These are phyloP conservation scores for Teleopsis dalmanni DNA, from an alignment of 1,140 invertebrate species.

Conservation along the genomic window DNA sequence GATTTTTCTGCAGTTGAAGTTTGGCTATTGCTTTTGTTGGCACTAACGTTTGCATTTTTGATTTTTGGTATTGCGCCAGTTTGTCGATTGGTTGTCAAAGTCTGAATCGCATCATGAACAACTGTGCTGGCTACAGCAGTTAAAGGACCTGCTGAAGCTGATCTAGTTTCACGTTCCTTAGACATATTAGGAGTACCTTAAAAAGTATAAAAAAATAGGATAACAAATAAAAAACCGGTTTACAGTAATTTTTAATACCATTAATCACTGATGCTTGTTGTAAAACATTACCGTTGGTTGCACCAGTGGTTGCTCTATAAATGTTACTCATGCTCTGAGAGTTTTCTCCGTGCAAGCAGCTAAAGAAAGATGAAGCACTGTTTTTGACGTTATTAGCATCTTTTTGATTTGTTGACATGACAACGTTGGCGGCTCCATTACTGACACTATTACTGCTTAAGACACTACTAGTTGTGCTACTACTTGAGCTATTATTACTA, in stretches of 20 bases:
- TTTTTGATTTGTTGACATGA: slow-evolving; percentile 17
- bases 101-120: slow-evolving; percentile 13
- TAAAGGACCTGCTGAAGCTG: slow-evolving; percentile 25
- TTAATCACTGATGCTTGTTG: background rate
- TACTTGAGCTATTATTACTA: background rate
- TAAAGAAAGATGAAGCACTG: slow-evolving; percentile 40
- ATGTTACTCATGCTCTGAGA: slow-evolving; percentile 44
- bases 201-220: background rate
- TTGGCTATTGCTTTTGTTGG: slow-evolving; percentile 9
- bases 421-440: slow-evolving; percentile 4
- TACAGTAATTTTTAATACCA: background rate
- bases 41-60: slow-evolving; percentile 17
- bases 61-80: slow-evolving; percentile 40
- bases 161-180: slow-evolving; percentile 26
- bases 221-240: background rate
- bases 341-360: slow-evolving; percentile 41
- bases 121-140: slow-evolving; percentile 3
- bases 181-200: slow-evolving; percentile 3
- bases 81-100: slow-evolving; percentile 9
- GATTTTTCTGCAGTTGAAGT: slow-evolving; percentile 21
- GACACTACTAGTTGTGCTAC: background rate
- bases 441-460: background rate
- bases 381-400: slow-evolving; percentile 33
- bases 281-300: slow-evolving; percentile 16
- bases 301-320: slow-evolving; percentile 24